Conservation (phyloP, 2,888 invertebrate species). For the Erebia aethiops region DNA sequence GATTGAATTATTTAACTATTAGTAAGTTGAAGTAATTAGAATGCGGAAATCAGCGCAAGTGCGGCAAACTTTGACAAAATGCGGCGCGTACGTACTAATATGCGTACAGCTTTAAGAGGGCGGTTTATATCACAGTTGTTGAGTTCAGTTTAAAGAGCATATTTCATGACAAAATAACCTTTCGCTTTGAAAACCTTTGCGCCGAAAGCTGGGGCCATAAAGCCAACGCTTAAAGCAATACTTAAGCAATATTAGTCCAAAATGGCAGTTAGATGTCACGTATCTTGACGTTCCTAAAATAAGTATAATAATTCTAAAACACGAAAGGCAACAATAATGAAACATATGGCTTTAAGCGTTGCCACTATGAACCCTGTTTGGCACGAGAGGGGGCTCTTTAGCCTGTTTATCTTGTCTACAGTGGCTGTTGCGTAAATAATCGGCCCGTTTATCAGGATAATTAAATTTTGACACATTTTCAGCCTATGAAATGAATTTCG, state of each 20-base stretch:
- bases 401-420: background rate
- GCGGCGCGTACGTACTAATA: background rate
- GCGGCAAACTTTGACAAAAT: background rate
- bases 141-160: constrained; percentile 24
- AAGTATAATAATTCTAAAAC: too few relatives aligned
- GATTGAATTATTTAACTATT: too few relatives aligned
- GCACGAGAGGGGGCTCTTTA: background rate
- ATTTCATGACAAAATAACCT: constrained; percentile 23
- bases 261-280: too few relatives aligned
- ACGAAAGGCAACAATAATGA: too few relatives aligned
- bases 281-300: too few relatives aligned
- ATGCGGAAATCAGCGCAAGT: background rate
- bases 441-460: constrained; percentile 1
- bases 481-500: background rate
- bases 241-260: too few relatives aligned
- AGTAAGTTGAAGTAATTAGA: too few relatives aligned
- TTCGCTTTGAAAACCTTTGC: constrained; percentile 17
- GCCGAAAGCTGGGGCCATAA: background rate
- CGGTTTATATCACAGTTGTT: constrained; percentile 17
- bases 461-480: constrained; percentile 3
- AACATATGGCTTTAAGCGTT: too few relatives aligned
- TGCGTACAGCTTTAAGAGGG: background rate
- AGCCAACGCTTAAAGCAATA: too few relatives aligned
- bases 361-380: background rate
- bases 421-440: constrained; percentile 9